A percentile compares a stretch with the other conserved stretches of the same genome.
Evolutionary conservation across 1,140 invertebrate genomes (phyloP).

Genomic region (Wiebesia pumilae): DNA sequence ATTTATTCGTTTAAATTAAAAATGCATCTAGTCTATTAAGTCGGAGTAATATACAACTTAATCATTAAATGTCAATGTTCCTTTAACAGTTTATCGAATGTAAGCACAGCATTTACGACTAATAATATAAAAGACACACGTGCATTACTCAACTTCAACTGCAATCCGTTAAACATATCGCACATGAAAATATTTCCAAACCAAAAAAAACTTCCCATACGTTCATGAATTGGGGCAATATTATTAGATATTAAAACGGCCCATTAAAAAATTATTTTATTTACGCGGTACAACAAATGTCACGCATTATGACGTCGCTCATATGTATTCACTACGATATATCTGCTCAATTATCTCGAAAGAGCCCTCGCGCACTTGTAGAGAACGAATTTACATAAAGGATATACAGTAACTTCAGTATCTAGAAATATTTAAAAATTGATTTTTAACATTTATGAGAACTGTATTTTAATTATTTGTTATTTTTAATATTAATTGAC

Average conservation of each 20-base stretch:
- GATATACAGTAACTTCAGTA: too few species aligned
- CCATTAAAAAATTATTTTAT: background rate
- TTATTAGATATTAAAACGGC: background rate
- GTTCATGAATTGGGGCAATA: background rate
- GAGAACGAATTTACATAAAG: too few species aligned
- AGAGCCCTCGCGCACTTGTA: too few species aligned
- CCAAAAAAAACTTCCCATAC: background rate
- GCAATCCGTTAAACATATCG: background rate
- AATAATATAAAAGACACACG: background rate
- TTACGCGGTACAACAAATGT: background rate
- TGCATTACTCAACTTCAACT: background rate
- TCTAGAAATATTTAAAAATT: too few species aligned
- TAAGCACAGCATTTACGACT: constrained; percentile 3
- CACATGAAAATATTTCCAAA: background rate
- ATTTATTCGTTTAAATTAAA: background rate
- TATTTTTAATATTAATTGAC: too few species aligned
- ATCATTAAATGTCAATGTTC: background rate
- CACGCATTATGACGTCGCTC: background rate
- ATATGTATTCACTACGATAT: background rate
- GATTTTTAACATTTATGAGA: too few species aligned
- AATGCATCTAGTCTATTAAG: background rate
- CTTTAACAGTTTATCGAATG: constrained; percentile 10
- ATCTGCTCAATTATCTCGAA: background rate
- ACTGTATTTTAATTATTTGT: too few species aligned
- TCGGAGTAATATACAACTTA: background rate